These are phyloP conservation scores for Tiaroga cobitis DNA, from an alignment of 2,797 vertebrate species.

Conservation along the genomic window DNA sequence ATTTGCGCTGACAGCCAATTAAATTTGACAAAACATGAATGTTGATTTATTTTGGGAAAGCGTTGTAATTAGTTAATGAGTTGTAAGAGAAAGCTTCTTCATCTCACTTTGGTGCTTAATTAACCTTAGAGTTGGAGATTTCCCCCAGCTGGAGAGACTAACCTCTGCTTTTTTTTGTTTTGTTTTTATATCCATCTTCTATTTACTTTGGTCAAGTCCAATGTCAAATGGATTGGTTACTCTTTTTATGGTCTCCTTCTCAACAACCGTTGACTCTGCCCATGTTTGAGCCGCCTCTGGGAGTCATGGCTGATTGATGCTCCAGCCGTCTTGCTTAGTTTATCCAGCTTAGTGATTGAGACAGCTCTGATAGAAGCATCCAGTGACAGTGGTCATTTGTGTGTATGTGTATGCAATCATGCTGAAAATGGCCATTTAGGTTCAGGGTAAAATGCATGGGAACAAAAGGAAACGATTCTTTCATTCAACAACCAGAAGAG, in stretches of 20 bases:
- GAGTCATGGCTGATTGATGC: constrained; percentile 56
- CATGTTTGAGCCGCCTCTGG: constrained; percentile 11
- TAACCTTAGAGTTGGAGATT: constrained; percentile 80
- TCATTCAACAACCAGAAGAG: constrained; percentile 59
- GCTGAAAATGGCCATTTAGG: constrained; percentile 60
- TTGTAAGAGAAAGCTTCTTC: constrained; percentile 78
- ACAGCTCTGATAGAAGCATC: constrained; percentile 51
- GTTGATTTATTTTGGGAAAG: constrained; percentile 74
- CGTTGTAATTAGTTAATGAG: constrained; percentile 81
- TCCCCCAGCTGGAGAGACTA: constrained; percentile 70
- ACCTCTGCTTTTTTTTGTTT: constrained; percentile 27
- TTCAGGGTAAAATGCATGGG: constrained; percentile 67
- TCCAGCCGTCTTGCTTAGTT: constrained; percentile 50
- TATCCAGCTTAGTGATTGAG: constrained; percentile 44
- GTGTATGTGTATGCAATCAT: constrained; percentile 36
- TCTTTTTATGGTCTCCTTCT: constrained; percentile 30
- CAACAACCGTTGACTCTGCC: constrained; percentile 1
- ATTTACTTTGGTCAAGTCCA: constrained; percentile 6
- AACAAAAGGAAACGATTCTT: not conserved
- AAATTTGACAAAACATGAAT: constrained; percentile 67
- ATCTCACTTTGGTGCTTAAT: constrained; percentile 82
- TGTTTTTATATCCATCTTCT: constrained; percentile 36
- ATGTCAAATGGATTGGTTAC: constrained; percentile 60
- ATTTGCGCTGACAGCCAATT: constrained; percentile 75
- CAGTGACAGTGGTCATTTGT: constrained; percentile 49